Evolutionary conservation across 2,113 vertebrate genomes (phyloP).

Genomic region (Jaculus jaculus): DNA sequence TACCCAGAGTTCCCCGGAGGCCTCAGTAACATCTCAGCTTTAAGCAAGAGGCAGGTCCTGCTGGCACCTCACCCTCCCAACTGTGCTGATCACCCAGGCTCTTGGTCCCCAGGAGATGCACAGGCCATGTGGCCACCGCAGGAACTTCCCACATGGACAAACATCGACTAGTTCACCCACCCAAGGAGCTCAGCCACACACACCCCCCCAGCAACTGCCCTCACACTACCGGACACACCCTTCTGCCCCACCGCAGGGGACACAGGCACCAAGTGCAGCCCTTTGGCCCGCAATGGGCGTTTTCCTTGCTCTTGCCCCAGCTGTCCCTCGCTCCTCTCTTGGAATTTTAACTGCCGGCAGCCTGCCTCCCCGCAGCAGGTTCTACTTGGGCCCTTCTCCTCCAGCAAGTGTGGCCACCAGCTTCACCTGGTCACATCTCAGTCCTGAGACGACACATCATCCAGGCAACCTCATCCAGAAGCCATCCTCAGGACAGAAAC

Average conservation of each 20-base stretch:
- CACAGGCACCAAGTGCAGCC: not conserved
- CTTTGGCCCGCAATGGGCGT: rapidly evolving
- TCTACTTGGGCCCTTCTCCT: not conserved
- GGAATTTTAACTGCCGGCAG: not conserved
- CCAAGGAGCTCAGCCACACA: rapidly evolving
- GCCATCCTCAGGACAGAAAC: not conserved
- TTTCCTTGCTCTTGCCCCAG: not conserved
- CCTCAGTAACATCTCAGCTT: not conserved
- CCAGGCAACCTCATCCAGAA: not conserved
- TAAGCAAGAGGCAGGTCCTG: not conserved
- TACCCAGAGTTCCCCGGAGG: not conserved
- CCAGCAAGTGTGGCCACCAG: not conserved
- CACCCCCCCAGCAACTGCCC: not conserved
- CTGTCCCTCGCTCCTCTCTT: not conserved
- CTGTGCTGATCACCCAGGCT: not conserved
- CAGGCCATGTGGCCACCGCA: not conserved
- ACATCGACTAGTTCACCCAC: rapidly evolving
- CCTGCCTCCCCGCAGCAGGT: not conserved
- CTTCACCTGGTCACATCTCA: not conserved
- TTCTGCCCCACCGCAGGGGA: not conserved
- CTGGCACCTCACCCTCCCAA: rapidly evolving
- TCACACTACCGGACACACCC: not conserved
- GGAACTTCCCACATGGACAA: not conserved
- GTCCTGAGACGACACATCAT: not conserved
- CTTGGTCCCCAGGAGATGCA: not conserved